These are phyloP conservation scores for Hucho hucho DNA, from an alignment of 2,113 vertebrate genomes.

Conservation along the genomic window DNA sequence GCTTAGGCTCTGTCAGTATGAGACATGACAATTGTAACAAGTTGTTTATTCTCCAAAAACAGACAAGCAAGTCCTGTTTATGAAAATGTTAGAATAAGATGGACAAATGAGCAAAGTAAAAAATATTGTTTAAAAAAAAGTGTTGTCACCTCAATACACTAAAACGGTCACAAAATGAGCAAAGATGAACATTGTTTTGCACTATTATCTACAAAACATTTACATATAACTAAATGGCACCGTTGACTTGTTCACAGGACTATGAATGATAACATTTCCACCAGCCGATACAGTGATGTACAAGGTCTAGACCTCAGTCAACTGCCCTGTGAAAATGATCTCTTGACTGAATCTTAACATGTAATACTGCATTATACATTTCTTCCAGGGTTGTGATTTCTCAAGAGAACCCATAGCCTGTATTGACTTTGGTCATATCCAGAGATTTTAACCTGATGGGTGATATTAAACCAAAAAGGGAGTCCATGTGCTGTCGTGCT, in stretches of 20 bases:
- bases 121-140: slow-evolving; percentile 19
- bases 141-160: slow-evolving; percentile 18
- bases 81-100: slow-evolving; percentile 51
- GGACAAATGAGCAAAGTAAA: slow-evolving; percentile 39
- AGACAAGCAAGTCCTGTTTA: slow-evolving; percentile 50
- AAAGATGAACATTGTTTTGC: slow-evolving; percentile 24
- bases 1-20: not conserved
- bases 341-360: slow-evolving; percentile 17
- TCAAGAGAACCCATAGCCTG: slow-evolving; percentile 41
- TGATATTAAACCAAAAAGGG: slow-evolving; percentile 37
- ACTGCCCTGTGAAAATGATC: not conserved
- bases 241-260: not conserved
- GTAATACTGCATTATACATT: slow-evolving; percentile 41
- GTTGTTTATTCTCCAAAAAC: slow-evolving; percentile 68
- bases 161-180: slow-evolving; percentile 18
- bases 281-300: not conserved
- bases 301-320: not conserved
- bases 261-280: slow-evolving; percentile 30
- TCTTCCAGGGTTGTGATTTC: slow-evolving; percentile 18
- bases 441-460: slow-evolving; percentile 39
- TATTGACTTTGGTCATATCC: slow-evolving; percentile 47
- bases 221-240: slow-evolving; percentile 30
- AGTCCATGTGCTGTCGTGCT: slow-evolving; percentile 53
- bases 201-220: slow-evolving; percentile 26
- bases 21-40: slow-evolving; percentile 48